Conservation (phyloP, 2,888 invertebrate species). For the Leuctra nigra region DNA sequence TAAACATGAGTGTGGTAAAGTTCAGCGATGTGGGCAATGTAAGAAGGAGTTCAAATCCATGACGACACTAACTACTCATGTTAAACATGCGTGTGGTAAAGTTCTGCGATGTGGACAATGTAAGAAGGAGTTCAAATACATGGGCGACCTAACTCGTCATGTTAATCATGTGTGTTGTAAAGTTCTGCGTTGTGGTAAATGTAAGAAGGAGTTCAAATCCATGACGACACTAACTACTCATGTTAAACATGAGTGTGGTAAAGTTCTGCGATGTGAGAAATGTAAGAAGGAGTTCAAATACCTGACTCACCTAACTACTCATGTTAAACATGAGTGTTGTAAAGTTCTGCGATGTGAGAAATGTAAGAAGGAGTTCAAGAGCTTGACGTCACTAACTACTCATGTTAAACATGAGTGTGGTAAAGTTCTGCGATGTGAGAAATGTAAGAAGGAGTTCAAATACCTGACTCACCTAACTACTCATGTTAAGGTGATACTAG, state of each 20-base stretch:
- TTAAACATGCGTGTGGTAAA: background rate
- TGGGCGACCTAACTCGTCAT: background rate
- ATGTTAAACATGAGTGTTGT: background rate
- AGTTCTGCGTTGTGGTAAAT: background rate
- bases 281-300: background rate
- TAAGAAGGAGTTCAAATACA: background rate
- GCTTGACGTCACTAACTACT: too few species aligned
- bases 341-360: background rate
- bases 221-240: background rate
- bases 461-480: background rate
- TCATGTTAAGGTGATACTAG: too few species aligned
- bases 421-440: background rate
- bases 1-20: conserved; percentile 28
- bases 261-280: background rate
- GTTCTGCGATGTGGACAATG: background rate
- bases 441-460: background rate
- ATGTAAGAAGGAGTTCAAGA: background rate
- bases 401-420: background rate
- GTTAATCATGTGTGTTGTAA: background rate
- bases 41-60: background rate
- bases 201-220: background rate
- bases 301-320: background rate
- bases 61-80: background rate
- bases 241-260: background rate
- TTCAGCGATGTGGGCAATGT: conserved; percentile 18